These are phyloP conservation scores for Trachelus tabidus DNA, from an alignment of 2,888 invertebrate genomes.

Conservation along the genomic window DNA sequence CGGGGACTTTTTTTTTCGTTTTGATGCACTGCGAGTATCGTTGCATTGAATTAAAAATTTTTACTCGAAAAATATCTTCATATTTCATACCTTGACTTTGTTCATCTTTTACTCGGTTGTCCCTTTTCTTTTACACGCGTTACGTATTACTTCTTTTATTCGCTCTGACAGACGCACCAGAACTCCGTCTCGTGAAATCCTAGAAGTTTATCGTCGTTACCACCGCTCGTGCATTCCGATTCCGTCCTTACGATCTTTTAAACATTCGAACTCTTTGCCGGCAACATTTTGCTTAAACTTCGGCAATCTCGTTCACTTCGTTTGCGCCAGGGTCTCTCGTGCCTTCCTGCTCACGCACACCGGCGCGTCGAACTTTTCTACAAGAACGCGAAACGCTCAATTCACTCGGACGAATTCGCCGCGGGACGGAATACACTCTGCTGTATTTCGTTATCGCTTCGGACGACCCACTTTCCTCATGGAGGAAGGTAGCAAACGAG, in stretches of 20 bases:
- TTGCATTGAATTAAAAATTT: not conserved
- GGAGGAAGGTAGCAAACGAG: too few relatives aligned
- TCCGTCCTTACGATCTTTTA: not conserved
- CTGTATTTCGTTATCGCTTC: too few relatives aligned
- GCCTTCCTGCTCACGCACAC: too few relatives aligned
- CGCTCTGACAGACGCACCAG: conserved; percentile 1
- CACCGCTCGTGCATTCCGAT: not conserved
- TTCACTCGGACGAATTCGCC: too few relatives aligned
- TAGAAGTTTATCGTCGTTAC: not conserved
- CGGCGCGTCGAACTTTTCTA: too few relatives aligned
- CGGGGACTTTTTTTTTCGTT: conserved; percentile 7
- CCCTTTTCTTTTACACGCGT: not conserved
- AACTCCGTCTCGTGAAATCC: not conserved
- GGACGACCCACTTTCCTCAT: too few relatives aligned
- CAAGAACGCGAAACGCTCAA: too few relatives aligned
- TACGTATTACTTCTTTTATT: not conserved
- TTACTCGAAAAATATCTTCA: not conserved
- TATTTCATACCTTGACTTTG: not conserved
- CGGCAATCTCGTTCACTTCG: conserved; percentile 11
- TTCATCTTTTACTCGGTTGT: not conserved
- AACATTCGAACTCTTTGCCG: not conserved
- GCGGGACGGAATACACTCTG: too few relatives aligned
- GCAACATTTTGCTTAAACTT: conserved; percentile 25
- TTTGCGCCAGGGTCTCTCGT: too few relatives aligned
- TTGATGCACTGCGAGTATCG: not conserved